Evolutionary conservation across 2,888 invertebrate genomes (phyloP).

Genomic region (Boloria euphrosyne): DNA sequence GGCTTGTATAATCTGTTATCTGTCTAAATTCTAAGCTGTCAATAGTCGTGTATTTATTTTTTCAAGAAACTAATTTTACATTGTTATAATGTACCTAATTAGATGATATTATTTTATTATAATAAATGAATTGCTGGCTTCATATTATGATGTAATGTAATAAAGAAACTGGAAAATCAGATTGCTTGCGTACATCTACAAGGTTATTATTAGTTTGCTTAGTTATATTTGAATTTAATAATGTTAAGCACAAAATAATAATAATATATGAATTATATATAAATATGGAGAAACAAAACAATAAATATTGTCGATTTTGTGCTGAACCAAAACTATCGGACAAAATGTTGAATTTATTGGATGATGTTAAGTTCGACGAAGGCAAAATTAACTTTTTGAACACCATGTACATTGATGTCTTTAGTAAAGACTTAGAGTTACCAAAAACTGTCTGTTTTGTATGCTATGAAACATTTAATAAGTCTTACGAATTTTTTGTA

Average conservation of each 20-base stretch:
- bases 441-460: slow-evolving; percentile 69
- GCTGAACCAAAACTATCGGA: slow-evolving; percentile 60
- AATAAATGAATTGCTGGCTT: too few relatives aligned
- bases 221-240: slow-evolving; percentile 15
- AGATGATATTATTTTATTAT: too few relatives aligned
- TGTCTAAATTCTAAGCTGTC: too few relatives aligned
- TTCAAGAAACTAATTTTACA: too few relatives aligned
- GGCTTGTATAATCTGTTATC: too few relatives aligned
- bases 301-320: slow-evolving; percentile 65
- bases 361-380: slow-evolving; percentile 54
- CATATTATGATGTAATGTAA: neutral
- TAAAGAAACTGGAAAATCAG: neutral
- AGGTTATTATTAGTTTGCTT: slow-evolving; percentile 1
- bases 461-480: slow-evolving; percentile 65
- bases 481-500: slow-evolving; percentile 63
- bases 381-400: slow-evolving; percentile 66
- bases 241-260: neutral
- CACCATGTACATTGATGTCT: slow-evolving; percentile 65
- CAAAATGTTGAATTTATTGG: slow-evolving; percentile 54
- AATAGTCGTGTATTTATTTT: too few relatives aligned
- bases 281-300: slow-evolving; percentile 52
- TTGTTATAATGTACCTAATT: too few relatives aligned
- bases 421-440: slow-evolving; percentile 48
- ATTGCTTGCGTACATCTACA: too few relatives aligned
- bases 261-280: too few relatives aligned